Conservation (phyloP, 2,113 vertebrate genomes). For the Pachypanchax playfairii region DNA sequence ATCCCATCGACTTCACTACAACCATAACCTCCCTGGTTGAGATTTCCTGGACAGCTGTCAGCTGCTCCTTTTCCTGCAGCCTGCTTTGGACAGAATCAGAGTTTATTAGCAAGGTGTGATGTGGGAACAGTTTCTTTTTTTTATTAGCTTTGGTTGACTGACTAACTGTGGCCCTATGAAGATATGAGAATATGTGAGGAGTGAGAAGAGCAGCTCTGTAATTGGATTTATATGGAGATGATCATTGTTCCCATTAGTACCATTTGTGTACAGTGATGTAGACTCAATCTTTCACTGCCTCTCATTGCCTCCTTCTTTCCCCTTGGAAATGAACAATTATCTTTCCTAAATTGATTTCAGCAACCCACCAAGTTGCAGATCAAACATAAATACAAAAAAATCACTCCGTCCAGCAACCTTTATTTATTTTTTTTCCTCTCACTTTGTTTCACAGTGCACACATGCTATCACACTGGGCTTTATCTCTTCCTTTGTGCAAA, state of each 20-base stretch:
- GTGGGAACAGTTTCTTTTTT: slow-evolving; percentile 37
- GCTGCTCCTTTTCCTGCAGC: slow-evolving; percentile 46
- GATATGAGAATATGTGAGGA: slow-evolving; percentile 45
- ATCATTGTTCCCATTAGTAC: slow-evolving; percentile 75
- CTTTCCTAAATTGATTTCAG: slow-evolving; percentile 73
- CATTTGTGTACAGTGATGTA: slow-evolving; percentile 67
- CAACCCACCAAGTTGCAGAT: slow-evolving; percentile 20
- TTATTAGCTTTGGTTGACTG: slow-evolving; percentile 25
- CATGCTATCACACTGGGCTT: slow-evolving; percentile 21
- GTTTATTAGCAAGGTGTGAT: slow-evolving; percentile 44
- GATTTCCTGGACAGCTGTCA: slow-evolving; percentile 63
- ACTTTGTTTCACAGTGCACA: slow-evolving; percentile 16
- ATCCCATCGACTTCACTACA: slow-evolving; percentile 68
- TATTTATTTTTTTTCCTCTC: neutral
- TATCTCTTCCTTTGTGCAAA: slow-evolving; percentile 41
- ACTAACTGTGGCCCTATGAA: slow-evolving; percentile 44
- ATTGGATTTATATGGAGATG: slow-evolving; percentile 76
- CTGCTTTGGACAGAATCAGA: slow-evolving; percentile 38
- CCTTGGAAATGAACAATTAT: slow-evolving; percentile 73
- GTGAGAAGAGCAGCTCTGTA: slow-evolving; percentile 66
- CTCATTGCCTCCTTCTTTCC: slow-evolving; percentile 57
- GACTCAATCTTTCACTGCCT: slow-evolving; percentile 67
- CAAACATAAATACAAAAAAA: slow-evolving; percentile 37
- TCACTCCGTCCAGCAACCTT: slow-evolving; percentile 4
- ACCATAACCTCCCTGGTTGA: slow-evolving; percentile 44